Conservation (phyloP, 2,797 vertebrate species). For the Nannoperca australis region DNA sequence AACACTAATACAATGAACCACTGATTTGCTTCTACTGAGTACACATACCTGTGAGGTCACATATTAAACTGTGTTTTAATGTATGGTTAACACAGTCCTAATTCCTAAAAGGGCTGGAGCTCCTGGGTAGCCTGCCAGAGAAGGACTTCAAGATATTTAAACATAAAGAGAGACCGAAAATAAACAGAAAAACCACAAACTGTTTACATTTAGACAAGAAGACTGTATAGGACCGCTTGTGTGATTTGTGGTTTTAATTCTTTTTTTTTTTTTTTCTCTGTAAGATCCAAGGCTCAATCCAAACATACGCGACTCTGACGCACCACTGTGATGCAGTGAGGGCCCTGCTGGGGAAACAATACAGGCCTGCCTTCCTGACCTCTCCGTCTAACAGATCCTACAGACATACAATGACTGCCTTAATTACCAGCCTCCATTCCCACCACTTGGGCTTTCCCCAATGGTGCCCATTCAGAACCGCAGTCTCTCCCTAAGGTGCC, state of each 20-base stretch:
- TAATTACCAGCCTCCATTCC: constrained; percentile 87
- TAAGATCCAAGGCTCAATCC: constrained; percentile 59
- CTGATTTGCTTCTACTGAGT: constrained; percentile 5
- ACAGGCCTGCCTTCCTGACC: constrained; percentile 85
- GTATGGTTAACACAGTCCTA: constrained; percentile 35
- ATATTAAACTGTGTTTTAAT: constrained; percentile 46
- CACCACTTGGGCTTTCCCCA: constrained; percentile 84
- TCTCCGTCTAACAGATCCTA: constrained; percentile 82
- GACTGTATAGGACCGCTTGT: constrained; percentile 45
- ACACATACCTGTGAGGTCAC: constrained; percentile 32
- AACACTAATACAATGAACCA: not conserved
- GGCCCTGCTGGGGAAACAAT: constrained; percentile 83
- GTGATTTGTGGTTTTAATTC: constrained; percentile 64
- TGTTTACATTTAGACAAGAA: constrained; percentile 52
- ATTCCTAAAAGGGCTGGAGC: constrained; percentile 26
- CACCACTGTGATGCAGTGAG: constrained; percentile 80
- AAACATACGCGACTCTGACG: constrained; percentile 70
- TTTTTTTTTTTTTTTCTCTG: constrained; percentile 26
- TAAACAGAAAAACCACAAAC: constrained; percentile 7
- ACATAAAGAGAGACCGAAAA: constrained; percentile 25
- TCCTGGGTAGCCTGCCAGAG: constrained; percentile 32
- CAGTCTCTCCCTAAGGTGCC: constrained; percentile 83
- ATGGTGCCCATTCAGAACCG: constrained; percentile 82
- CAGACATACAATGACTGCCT: constrained; percentile 85
- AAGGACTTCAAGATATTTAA: constrained; percentile 34